Percentiles rank a stretch among this genome's conserved stretches.
These are phyloP conservation scores for Synanthedon vespiformis DNA, from an alignment of 2,888 invertebrate species.

Conservation along the genomic window DNA sequence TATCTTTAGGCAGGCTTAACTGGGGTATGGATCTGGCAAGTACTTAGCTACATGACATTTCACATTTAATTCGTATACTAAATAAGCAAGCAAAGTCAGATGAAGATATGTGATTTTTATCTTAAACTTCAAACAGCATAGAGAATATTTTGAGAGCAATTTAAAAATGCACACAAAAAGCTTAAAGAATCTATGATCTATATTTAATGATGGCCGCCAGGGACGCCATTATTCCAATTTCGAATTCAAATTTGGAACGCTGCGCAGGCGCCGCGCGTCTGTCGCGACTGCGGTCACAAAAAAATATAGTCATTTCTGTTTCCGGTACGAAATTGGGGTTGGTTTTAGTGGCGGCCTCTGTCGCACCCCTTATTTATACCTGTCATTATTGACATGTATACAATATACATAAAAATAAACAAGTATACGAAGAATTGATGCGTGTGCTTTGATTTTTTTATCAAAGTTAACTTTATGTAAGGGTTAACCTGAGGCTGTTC, in stretches of 20 bases:
- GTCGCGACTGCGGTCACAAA: constrained; percentile 35
- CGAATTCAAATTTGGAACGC: constrained; percentile 43
- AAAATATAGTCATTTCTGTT: constrained; percentile 32
- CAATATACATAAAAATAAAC: constrained; percentile 14
- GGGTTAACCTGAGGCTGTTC: too few relatives aligned
- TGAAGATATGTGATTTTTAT: too few relatives aligned
- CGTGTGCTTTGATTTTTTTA: too few relatives aligned
- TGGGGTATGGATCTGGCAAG: too few relatives aligned
- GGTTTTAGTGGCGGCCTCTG: constrained; percentile 10
- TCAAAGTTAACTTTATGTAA: too few relatives aligned
- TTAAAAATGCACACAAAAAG: constrained; percentile 32
- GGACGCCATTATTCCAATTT: constrained; percentile 47
- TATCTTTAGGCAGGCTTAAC: too few relatives aligned
- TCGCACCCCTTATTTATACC: constrained; percentile 9
- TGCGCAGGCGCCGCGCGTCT: constrained; percentile 16
- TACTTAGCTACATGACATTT: too few relatives aligned
- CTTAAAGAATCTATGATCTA: constrained; percentile 42
- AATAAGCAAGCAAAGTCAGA: too few relatives aligned
- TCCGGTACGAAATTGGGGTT: constrained; percentile 26
- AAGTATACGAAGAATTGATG: too few relatives aligned
- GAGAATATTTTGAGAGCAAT: constrained; percentile 27
- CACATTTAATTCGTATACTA: too few relatives aligned
- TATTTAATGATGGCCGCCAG: constrained; percentile 56
- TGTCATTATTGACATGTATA: constrained; percentile 17
- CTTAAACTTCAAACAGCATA: constrained; percentile 6